Percentiles rank a stretch among this genome's conserved stretches.
phyloP scores from a whole-genome alignment of 2,797 vertebrate genomes.

The Arnoldichthys spilopterus region DNA sequence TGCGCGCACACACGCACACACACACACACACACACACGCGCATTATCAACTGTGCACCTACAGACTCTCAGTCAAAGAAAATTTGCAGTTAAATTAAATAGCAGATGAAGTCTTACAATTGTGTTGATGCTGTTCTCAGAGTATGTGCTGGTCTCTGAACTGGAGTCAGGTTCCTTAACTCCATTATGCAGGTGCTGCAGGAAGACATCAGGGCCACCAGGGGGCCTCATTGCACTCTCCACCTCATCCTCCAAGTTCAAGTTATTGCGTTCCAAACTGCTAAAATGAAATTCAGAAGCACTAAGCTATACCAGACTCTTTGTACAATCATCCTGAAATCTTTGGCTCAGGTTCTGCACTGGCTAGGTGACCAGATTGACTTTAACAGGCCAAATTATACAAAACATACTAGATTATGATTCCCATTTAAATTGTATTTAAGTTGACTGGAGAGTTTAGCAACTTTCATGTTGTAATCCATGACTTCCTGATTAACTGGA shows the following conservation, averaged over 20 bases:
- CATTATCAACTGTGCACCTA: neutral
- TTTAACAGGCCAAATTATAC: neutral
- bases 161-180: slow-evolving; percentile 79
- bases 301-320: too few relatives aligned
- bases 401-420: too few relatives aligned
- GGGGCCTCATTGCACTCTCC: slow-evolving; percentile 63
- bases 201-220: slow-evolving; percentile 54
- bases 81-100: neutral
- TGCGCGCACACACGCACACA: slow-evolving; percentile 11
- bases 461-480: too few relatives aligned
- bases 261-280: slow-evolving; percentile 64
- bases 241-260: slow-evolving; percentile 70
- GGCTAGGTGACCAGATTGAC: neutral
- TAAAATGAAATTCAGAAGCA: slow-evolving; percentile 1
- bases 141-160: slow-evolving; percentile 74
- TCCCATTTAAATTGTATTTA: too few relatives aligned
- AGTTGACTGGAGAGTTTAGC: too few relatives aligned
- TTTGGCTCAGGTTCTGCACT: neutral
- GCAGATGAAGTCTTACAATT: slow-evolving; percentile 56
- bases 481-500: too few relatives aligned
- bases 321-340: neutral
- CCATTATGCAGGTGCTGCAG: slow-evolving; percentile 79
- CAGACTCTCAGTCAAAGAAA: neutral
- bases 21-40: neutral
- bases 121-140: slow-evolving; percentile 70